Evolutionary conservation across 2,113 vertebrate species (phyloP).

Genomic region (Caloenas nicobarica): DNA sequence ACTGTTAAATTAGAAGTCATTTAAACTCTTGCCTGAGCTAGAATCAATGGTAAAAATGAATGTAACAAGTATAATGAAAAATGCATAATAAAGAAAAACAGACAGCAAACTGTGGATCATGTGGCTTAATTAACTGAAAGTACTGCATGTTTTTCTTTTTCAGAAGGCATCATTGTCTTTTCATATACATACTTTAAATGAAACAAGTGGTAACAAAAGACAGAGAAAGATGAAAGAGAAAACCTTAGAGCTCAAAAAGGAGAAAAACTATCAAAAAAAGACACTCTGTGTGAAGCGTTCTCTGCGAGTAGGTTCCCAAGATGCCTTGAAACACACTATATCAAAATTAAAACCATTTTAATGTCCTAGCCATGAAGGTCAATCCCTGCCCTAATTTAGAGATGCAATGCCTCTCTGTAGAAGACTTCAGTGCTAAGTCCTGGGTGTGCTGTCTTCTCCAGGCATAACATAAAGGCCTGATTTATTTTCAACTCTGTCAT

Average conservation of each 20-base stretch:
- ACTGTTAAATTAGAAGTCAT: not conserved
- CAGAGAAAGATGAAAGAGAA: not conserved
- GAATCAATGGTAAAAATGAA: not conserved
- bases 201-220: not conserved
- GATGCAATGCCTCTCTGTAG: not conserved
- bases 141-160: not conserved
- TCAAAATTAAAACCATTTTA: not conserved
- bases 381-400: not conserved
- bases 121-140: not conserved
- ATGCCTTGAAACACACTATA: not conserved
- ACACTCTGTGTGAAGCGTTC: not conserved
- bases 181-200: not conserved
- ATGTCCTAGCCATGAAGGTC: not conserved
- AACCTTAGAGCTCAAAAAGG: not conserved
- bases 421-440: not conserved
- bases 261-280: not conserved
- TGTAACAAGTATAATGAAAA: not conserved
- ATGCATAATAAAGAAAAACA: not conserved
- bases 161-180: not conserved
- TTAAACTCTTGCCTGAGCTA: not conserved
- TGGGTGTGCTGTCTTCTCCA: not conserved
- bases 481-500: not conserved
- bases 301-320: not conserved
- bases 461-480: not conserved
- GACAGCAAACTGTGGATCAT: not conserved